Percentiles rank a stretch among this genome's conserved stretches.
phyloP scores from a whole-genome alignment of 2,797 vertebrate species.

The Poecilia gillii region DNA sequence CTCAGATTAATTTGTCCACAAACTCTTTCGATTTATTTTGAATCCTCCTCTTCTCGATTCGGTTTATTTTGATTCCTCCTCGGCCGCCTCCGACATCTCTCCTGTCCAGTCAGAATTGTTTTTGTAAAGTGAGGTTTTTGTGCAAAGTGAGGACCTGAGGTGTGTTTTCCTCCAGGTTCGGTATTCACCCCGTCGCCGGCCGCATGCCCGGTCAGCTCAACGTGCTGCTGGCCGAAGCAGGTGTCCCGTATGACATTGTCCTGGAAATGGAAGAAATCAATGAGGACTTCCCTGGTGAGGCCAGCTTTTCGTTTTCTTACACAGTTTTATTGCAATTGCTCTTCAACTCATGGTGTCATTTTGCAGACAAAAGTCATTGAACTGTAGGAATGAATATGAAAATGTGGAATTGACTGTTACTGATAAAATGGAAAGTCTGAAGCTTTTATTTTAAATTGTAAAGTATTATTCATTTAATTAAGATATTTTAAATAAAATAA shows the following conservation, averaged over 20 bases:
- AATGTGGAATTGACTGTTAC: background rate
- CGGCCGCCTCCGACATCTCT: background rate
- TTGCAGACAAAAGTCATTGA: background rate
- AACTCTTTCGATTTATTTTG: background rate
- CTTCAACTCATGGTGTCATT: background rate
- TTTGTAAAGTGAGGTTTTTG: background rate
- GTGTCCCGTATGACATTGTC: conserved; percentile 85
- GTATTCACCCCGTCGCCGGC: conserved; percentile 85
- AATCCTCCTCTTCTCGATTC: conserved; percentile 4
- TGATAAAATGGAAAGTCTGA: background rate
- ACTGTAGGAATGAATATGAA: background rate
- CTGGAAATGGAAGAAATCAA: conserved; percentile 88
- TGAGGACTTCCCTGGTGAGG: conserved; percentile 83
- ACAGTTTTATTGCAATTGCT: background rate
- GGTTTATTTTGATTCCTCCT: background rate
- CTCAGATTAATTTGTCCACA: conserved; percentile 16
- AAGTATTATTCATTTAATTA: background rate
- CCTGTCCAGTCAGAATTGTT: background rate
- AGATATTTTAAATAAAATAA: background rate
- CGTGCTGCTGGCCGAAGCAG: conserved; percentile 84
- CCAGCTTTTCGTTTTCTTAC: background rate
- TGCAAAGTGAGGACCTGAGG: background rate
- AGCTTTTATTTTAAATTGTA: background rate
- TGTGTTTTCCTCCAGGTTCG: conserved; percentile 73
- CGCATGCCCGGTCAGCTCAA: conserved; percentile 87